phyloP scores from a whole-genome alignment of 2,797 vertebrate genomes.

The Gallinago stenura region DNA sequence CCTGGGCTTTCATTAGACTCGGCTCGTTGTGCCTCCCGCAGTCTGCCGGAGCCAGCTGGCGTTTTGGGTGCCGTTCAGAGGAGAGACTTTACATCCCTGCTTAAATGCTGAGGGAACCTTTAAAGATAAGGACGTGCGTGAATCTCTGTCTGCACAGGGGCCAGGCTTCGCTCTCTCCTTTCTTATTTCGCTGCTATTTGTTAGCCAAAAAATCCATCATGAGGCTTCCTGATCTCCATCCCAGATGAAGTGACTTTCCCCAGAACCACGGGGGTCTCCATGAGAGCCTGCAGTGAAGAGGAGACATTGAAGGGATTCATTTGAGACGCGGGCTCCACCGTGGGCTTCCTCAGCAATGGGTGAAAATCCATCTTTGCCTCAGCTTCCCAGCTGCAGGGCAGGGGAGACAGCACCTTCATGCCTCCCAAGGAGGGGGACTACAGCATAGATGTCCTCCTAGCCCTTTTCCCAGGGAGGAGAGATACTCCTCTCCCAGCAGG shows the following conservation, averaged over 20 bases:
- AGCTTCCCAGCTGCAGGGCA: neutral
- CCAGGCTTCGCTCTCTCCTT: neutral
- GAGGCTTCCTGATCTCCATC: neutral
- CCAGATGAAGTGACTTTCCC: neutral
- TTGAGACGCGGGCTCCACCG: neutral
- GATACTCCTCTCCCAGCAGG: neutral
- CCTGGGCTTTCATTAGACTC: slow-evolving; percentile 1
- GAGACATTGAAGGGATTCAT: neutral
- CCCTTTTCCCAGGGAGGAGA: neutral
- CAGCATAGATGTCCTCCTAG: neutral
- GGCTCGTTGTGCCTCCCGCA: neutral
- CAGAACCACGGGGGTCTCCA: neutral
- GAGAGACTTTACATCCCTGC: neutral
- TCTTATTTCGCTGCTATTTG: neutral
- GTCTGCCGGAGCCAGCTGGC: slow-evolving; percentile 4
- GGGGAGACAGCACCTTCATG: neutral
- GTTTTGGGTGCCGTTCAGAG: neutral
- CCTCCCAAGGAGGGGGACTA: neutral
- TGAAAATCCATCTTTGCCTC: neutral
- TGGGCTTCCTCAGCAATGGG: neutral
- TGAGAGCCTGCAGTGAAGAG: neutral
- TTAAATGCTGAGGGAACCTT: slow-evolving; percentile 1
- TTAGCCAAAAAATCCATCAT: neutral
- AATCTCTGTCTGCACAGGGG: neutral
- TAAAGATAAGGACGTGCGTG: neutral